Evolutionary conservation across 1,140 invertebrate genomes (phyloP).

Genomic region (Triops longicaudatus): DNA sequence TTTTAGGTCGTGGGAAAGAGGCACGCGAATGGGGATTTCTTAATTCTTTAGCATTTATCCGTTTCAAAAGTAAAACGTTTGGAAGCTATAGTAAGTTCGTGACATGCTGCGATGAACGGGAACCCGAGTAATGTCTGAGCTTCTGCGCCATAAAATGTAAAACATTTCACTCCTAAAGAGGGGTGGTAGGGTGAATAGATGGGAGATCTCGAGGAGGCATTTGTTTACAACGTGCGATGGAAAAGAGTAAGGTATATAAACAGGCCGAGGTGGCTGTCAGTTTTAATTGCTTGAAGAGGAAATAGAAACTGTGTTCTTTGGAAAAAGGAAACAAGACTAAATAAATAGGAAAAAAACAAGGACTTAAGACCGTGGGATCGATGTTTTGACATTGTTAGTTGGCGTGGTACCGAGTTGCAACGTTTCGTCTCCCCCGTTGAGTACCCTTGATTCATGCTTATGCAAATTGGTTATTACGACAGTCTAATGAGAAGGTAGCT

Average conservation of each 20-base stretch:
- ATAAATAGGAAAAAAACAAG: neutral
- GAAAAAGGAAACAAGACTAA: neutral
- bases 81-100: too few relatives aligned
- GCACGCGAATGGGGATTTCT: neutral
- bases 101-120: too few relatives aligned
- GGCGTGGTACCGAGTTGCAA: neutral
- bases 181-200: too few relatives aligned
- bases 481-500: conserved; percentile 15
- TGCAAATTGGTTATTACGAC: conserved; percentile 3
- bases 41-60: neutral
- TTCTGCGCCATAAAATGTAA: too few relatives aligned
- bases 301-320: neutral
- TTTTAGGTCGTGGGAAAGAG: conserved; percentile 2
- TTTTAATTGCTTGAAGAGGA: neutral
- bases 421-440: neutral
- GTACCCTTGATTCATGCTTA: conserved; percentile 12
- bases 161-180: too few relatives aligned
- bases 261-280: neutral
- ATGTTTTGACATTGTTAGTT: conserved; percentile 12
- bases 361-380: neutral
- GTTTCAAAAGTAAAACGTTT: neutral
- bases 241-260: neutral
- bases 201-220: too few relatives aligned
- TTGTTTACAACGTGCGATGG: too few relatives aligned
- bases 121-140: too few relatives aligned